Evolutionary conservation across 2,113 vertebrate species (phyloP).

Genomic region (Onychostruthus taczanowskii): DNA sequence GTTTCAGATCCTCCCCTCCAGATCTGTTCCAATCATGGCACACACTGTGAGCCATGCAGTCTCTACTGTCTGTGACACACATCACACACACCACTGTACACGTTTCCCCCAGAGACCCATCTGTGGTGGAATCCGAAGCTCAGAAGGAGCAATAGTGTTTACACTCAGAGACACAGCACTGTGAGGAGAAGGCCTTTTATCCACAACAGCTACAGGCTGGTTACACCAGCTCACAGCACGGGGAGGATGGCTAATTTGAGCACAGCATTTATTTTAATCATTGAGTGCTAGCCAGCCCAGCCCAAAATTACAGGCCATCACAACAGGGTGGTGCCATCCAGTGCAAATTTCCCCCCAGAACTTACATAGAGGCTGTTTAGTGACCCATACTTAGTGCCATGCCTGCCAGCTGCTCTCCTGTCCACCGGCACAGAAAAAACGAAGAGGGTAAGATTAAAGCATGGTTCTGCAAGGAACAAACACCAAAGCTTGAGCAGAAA

Average conservation of each 20-base stretch:
- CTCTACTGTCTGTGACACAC: neutral
- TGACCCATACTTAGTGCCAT: neutral
- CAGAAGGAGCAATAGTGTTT: rapidly evolving
- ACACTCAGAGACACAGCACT: neutral
- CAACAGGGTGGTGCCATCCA: neutral
- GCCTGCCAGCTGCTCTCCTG: neutral
- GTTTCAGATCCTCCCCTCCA: neutral
- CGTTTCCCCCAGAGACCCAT: neutral
- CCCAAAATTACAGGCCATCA: neutral
- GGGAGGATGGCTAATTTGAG: neutral
- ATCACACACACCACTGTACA: neutral
- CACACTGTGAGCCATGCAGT: neutral
- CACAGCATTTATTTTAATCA: neutral
- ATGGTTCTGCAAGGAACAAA: neutral
- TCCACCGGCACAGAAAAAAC: neutral
- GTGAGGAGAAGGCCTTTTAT: rapidly evolving
- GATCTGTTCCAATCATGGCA: neutral
- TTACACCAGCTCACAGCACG: neutral
- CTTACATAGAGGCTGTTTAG: neutral
- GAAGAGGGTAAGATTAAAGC: neutral
- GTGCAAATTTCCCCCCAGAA: neutral
- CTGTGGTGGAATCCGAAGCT: neutral
- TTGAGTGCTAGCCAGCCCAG: neutral
- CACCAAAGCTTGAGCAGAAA: neutral
- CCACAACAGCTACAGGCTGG: neutral